phyloP scores from a whole-genome alignment of 2,113 vertebrate genomes.

The Megaleporinus macrocephalus region DNA sequence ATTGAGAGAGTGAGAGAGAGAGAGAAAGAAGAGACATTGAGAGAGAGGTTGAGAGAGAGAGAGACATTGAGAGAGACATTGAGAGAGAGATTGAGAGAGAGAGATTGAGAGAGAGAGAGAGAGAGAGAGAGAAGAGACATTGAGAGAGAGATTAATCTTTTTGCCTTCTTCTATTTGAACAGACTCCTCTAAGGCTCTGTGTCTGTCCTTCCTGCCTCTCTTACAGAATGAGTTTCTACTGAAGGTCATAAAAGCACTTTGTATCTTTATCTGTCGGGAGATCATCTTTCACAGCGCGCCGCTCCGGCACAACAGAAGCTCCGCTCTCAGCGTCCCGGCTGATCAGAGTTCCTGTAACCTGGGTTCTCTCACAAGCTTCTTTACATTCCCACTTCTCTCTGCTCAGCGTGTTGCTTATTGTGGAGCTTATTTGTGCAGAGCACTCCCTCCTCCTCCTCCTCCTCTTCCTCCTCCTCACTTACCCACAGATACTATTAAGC shows the following conservation, averaged over 20 bases:
- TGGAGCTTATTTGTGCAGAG: not conserved
- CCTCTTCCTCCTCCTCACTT: slow-evolving; percentile 50
- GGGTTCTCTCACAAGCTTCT: not conserved
- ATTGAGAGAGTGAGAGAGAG: too few relatives aligned
- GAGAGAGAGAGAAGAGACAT: slow-evolving; percentile 38
- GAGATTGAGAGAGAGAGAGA: slow-evolving; percentile 49
- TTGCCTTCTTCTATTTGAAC: slow-evolving; percentile 27
- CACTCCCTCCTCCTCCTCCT: not conserved
- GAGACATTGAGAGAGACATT: slow-evolving; percentile 47
- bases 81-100: too few relatives aligned
- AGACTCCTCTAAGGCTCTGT: not conserved
- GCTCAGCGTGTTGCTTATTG: not conserved
- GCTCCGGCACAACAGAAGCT: slow-evolving; percentile 21
- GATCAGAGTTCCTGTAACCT: not conserved
- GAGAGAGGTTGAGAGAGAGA: slow-evolving; percentile 58
- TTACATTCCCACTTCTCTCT: slow-evolving; percentile 38
- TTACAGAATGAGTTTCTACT: slow-evolving; percentile 16
- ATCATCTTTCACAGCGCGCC: slow-evolving; percentile 17
- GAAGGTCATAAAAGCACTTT: slow-evolving; percentile 40
- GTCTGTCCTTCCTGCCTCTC: slow-evolving; percentile 42
- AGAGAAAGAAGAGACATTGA: slow-evolving; percentile 29
- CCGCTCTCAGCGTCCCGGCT: slow-evolving; percentile 37
- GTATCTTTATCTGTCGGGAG: slow-evolving; percentile 31
- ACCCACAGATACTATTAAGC: slow-evolving; percentile 89
- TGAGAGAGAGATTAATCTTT: slow-evolving; percentile 18